These are phyloP conservation scores for Epicampocera succincta DNA, from an alignment of 2,888 invertebrate genomes.

Conservation along the genomic window DNA sequence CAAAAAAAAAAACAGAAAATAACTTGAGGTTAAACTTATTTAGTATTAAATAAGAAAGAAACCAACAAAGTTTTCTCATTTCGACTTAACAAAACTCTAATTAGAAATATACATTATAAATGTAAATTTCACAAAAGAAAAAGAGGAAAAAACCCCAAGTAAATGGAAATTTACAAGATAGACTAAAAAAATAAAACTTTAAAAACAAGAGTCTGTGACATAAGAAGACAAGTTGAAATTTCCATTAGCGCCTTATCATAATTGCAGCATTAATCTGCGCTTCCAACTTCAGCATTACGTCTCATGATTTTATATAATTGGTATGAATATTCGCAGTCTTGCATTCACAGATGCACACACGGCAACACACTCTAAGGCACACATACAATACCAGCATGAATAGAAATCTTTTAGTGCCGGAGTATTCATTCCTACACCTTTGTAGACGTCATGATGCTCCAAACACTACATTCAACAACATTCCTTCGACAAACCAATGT, in stretches of 20 bases:
- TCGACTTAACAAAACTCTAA: slow-evolving; percentile 63
- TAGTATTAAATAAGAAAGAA: slow-evolving; percentile 40
- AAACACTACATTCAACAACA: slow-evolving; percentile 39
- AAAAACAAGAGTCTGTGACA: slow-evolving; percentile 64
- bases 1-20: neutral
- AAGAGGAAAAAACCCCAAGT: slow-evolving; percentile 19
- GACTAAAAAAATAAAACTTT: slow-evolving; percentile 24
- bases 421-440: slow-evolving; percentile 32
- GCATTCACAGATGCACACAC: slow-evolving; percentile 5
- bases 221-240: slow-evolving; percentile 73
- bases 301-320: slow-evolving; percentile 65
- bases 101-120: slow-evolving; percentile 68
- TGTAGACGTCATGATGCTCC: slow-evolving; percentile 16
- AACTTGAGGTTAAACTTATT: slow-evolving; percentile 46
- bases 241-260: slow-evolving; percentile 77
- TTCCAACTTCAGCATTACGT: slow-evolving; percentile 70
- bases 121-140: slow-evolving; percentile 50
- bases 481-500: slow-evolving; percentile 64
- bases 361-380: slow-evolving; percentile 4
- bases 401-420: slow-evolving; percentile 5
- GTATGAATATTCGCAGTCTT: slow-evolving; percentile 44
- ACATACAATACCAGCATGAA: no score
- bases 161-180: slow-evolving; percentile 43
- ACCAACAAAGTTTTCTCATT: slow-evolving; percentile 61
- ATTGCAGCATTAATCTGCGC: slow-evolving; percentile 76